Base-by-base conservation (phyloP, 2,888 invertebrate genomes). In the Drosophila seclusa region DNA sequence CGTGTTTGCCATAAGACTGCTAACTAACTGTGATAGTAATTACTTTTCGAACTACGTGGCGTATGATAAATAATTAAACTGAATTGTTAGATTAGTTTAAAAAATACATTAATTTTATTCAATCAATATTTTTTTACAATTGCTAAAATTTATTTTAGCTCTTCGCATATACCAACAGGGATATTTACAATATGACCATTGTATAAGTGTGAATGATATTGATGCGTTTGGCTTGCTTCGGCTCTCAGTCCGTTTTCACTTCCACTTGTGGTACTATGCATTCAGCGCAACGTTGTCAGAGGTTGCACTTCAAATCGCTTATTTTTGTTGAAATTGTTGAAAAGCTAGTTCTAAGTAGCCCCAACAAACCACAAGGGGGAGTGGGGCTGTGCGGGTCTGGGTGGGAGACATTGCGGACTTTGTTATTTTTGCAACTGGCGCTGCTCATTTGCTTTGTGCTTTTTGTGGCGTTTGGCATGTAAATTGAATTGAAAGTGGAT, bases 401-500 rank as follows among this genome's bases (percentile, higher is more conserved):
- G 16, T 16, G 45, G 45, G 36, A 21, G 24, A 55, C 40, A 65
- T 55, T 61, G 53, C 18, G 59, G 63, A 74, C 76, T 67, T 64
- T 87, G 82, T 80, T 84, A 78, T 84, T 89, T 78, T 74, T 78
- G 71, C 87, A 73, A 78, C 68, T 78, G 89, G 73, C 67, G 71
- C 63, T 87, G 83, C 73, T 84, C 85, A 85, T 87, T 84, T 85
- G 68, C 85, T 89, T 87, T 89, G 85, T 82, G 62, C 73, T 79
- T 89, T 83, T 76, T 75, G 73, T 65, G 74, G 71, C 72, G 79
- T 68, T 87, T 75, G 90, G 73, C 68, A 85, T 85, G 88, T 82
- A 85, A 85, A 85, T 85, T 89, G 88, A 87, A 89, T 85, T 85
- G 86, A 75, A 85, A 85, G 80, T 83, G 76, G 83, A 82, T 87